Evolutionary conservation across 2,113 vertebrate species (phyloP), one percentile per base, ranked within the genome.

Genomic region (Takifugu flavidus): DNA sequence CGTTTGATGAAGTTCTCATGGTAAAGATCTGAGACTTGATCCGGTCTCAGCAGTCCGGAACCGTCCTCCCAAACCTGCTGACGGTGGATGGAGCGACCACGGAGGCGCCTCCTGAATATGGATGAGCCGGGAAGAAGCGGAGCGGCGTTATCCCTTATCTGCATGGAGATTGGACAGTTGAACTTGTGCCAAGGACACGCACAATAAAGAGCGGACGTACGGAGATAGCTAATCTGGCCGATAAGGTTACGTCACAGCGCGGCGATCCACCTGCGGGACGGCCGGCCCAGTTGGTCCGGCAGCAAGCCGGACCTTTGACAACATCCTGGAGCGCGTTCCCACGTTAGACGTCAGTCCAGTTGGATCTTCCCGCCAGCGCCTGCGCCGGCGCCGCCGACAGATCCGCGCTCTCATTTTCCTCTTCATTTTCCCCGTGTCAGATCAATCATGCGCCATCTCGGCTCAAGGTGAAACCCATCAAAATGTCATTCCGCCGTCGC

Each of bases 101-200:
- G 15, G 53, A 49, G 52, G 52, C 61, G 47, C 72, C 73, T 79
- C 60, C 82, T 88, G 82, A 85, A 88, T 87, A 86, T 87, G 81
- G 83, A 86, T 84, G 80, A 85, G 86, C 76, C 73, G 84, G 88
- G 84, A 80, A 84, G 85, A 83, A 84, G 84, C 83, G 86, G 84
- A 88, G 85, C 80, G 87, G 80, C 78, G 84, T 80, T 88, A 79
- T 79, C 81, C 65, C 74, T 90, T 88, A 89, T 91, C 89, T 86
- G 79, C 70, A 77, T 75, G 69, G 82, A 86, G 86, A 89, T 90
- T 87, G 89, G 77, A 82, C 77, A 56, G 65, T 72, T 89, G 81
- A 89, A 89, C 78, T 75, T 69, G 67, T 62, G 62, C 67, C 88
- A 89, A 89, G 87, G 87, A 89, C 87, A 75, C 77, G 67, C 65